Conservation (phyloP, 2,113 vertebrate genomes). For the Kryptolebias marmoratus region DNA sequence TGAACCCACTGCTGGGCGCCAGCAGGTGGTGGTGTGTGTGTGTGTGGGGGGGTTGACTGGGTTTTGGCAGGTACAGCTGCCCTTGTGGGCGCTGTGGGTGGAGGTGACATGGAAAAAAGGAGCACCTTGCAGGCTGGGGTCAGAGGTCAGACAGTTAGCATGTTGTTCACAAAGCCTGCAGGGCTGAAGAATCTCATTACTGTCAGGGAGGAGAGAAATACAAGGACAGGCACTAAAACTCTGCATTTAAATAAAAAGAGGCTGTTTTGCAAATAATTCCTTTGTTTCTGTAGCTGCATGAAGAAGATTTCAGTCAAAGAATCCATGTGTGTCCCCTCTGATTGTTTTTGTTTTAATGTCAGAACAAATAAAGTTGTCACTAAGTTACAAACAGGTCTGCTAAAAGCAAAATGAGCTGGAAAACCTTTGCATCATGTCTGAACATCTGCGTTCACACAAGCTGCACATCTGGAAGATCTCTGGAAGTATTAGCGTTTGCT, state of each 20-base stretch:
- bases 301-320: too few species aligned
- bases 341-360: too few species aligned
- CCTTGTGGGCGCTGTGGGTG: slow-evolving; percentile 10
- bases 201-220: slow-evolving; percentile 29
- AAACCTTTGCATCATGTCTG: too few species aligned
- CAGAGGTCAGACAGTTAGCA: slow-evolving; percentile 45
- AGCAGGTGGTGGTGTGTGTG: slow-evolving; percentile 35
- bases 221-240: not conserved
- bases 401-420: too few species aligned
- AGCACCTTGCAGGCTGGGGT: slow-evolving; percentile 36
- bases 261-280: not conserved
- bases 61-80: slow-evolving; percentile 53
- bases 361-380: too few species aligned
- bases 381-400: too few species aligned
- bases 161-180: slow-evolving; percentile 33
- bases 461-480: too few species aligned
- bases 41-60: slow-evolving; percentile 26
- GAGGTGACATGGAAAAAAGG: slow-evolving; percentile 36
- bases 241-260: not conserved
- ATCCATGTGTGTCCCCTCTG: too few species aligned
- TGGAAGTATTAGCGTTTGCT: too few species aligned
- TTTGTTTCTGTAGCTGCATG: not conserved
- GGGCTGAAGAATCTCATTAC: slow-evolving; percentile 33
- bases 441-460: too few species aligned
- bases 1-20: slow-evolving; percentile 1